These are phyloP conservation scores for Arizona elegans DNA, from an alignment of 2,113 vertebrate species.

Conservation along the genomic window DNA sequence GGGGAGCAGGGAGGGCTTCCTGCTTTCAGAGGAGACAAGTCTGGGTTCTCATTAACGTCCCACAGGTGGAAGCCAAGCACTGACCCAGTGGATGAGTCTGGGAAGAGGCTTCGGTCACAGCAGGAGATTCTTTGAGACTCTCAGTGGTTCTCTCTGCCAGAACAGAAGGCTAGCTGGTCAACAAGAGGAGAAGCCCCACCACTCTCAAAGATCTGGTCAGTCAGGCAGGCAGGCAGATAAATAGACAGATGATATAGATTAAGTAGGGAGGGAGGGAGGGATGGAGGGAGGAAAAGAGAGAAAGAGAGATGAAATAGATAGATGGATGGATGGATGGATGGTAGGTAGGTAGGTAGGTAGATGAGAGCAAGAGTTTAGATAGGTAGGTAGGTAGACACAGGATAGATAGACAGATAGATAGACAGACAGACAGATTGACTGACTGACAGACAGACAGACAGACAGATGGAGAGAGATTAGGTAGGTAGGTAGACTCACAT, in stretches of 20 bases:
- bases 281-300: too few species aligned
- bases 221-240: too few species aligned
- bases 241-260: not conserved
- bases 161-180: not conserved
- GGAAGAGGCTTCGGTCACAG: not conserved
- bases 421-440: fast-evolving
- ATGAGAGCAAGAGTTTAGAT: too few species aligned
- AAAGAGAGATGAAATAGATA: too few species aligned
- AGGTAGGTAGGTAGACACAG: too few species aligned
- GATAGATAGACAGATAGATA: too few species aligned
- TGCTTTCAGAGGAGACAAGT: not conserved
- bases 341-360: too few species aligned
- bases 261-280: not conserved
- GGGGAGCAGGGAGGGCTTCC: not conserved
- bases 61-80: not conserved
- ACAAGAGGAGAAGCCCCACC: not conserved
- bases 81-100: not conserved
- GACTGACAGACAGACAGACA: too few species aligned
- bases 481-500: too few species aligned
- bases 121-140: not conserved
- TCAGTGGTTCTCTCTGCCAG: not conserved
- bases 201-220: not conserved
- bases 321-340: not conserved
- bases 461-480: too few species aligned
- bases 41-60: not conserved